Evolutionary conservation across 1,140 invertebrate genomes (phyloP).

Genomic region (Vollenhovia emeryi): DNA sequence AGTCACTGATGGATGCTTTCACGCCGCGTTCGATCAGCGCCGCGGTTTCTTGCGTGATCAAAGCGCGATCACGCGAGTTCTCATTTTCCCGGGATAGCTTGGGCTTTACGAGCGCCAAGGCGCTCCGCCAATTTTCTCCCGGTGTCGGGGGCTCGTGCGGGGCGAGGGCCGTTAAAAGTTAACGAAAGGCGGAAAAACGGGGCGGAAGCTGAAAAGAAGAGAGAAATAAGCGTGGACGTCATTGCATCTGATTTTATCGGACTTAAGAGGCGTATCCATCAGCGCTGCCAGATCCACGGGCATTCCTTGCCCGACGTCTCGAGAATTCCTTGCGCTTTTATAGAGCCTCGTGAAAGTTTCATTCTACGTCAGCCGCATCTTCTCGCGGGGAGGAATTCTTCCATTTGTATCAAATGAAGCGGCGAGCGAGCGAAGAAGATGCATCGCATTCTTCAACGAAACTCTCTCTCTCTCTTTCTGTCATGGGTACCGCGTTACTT

Average conservation of each 20-base stretch:
- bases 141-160: no score
- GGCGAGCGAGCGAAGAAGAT: slow-evolving; percentile 14
- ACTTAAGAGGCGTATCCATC: slow-evolving; percentile 41
- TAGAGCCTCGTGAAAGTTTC: slow-evolving; percentile 46
- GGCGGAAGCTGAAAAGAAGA: slow-evolving; percentile 1
- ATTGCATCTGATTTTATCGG: slow-evolving; percentile 53
- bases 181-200: slow-evolving; percentile 10
- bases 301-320: slow-evolving; percentile 26
- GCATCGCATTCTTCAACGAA: slow-evolving; percentile 17
- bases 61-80: slow-evolving; percentile 65
- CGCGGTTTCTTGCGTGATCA: slow-evolving; percentile 63
- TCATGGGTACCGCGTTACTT: neutral
- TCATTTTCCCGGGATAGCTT: slow-evolving; percentile 53
- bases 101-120: slow-evolving; percentile 44
- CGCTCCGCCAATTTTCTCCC: slow-evolving; percentile 54
- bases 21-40: slow-evolving; percentile 51
- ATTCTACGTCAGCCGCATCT: slow-evolving; percentile 19
- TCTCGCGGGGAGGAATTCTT: slow-evolving; percentile 12
- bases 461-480: neutral
- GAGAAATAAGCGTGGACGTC: slow-evolving; percentile 24
- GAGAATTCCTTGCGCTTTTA: slow-evolving; percentile 37
- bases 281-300: slow-evolving; percentile 21
- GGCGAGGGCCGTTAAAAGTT: slow-evolving; percentile 24
- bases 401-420: slow-evolving; percentile 53
- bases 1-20: slow-evolving; percentile 54